Conservation (phyloP, 2,113 vertebrate genomes). For the Colius striatus region DNA sequence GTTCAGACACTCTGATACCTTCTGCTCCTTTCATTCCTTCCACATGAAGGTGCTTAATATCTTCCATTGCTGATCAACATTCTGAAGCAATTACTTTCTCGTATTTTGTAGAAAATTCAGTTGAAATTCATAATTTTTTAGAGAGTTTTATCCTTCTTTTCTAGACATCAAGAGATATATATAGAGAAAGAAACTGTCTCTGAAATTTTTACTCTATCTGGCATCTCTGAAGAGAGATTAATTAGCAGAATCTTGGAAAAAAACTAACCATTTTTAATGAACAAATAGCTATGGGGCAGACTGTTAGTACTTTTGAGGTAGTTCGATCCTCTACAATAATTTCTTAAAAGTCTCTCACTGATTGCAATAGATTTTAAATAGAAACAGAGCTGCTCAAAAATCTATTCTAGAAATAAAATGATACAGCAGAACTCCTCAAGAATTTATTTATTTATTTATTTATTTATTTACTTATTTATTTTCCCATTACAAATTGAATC, state of each 20-base stretch:
- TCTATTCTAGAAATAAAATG: background rate
- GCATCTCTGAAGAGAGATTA: background rate
- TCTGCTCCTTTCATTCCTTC: background rate
- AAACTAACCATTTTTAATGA: background rate
- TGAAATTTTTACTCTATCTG: background rate
- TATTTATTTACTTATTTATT: background rate
- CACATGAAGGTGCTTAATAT: rapidly evolving
- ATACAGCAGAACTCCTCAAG: background rate
- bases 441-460: background rate
- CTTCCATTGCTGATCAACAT: background rate
- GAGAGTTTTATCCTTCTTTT: background rate
- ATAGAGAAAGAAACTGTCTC: background rate
- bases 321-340: background rate
- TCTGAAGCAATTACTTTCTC: background rate
- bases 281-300: background rate
- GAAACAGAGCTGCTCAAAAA: background rate
- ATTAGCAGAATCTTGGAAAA: background rate
- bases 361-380: background rate
- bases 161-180: background rate
- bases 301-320: background rate
- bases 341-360: background rate
- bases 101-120: background rate
- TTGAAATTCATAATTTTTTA: background rate
- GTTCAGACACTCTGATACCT: background rate
- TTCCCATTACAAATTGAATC: background rate